Conservation (phyloP, 2,888 invertebrate species). For the Diadegma fenestrale region DNA sequence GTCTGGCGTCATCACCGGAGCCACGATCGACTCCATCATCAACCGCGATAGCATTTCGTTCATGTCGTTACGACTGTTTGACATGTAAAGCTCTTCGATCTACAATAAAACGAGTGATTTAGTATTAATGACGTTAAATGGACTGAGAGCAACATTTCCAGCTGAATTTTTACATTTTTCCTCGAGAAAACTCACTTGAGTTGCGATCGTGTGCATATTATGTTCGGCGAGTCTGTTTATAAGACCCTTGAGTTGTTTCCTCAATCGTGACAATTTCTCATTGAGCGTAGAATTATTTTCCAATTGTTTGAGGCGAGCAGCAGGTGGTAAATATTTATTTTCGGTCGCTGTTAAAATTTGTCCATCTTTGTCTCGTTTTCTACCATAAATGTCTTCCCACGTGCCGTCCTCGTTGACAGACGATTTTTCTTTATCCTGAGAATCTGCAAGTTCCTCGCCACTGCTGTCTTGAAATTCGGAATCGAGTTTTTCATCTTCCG, state of each 20-base stretch:
- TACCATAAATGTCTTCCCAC: slow-evolving; percentile 98
- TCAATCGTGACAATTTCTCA: slow-evolving; percentile 89
- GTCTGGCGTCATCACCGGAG: slow-evolving; percentile 88
- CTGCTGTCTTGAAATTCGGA: slow-evolving; percentile 49
- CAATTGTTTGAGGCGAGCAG: slow-evolving; percentile 88
- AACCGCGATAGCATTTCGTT: slow-evolving; percentile 90
- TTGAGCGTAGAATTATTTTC: slow-evolving; percentile 83
- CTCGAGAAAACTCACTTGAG: slow-evolving; percentile 81
- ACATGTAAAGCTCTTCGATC: slow-evolving; percentile 92
- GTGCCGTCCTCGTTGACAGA: slow-evolving; percentile 77
- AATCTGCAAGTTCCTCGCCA: slow-evolving; percentile 59
- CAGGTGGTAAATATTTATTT: slow-evolving; percentile 94
- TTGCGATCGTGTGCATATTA: slow-evolving; percentile 94
- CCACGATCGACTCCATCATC: slow-evolving; percentile 90
- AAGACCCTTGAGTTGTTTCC: slow-evolving; percentile 93
- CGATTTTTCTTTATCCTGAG: slow-evolving; percentile 48
- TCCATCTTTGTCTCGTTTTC: slow-evolving; percentile 92
- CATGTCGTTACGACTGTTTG: slow-evolving; percentile 93
- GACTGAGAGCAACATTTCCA: not conserved
- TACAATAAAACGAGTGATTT: slow-evolving; percentile 81
- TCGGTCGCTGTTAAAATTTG: slow-evolving; percentile 88
- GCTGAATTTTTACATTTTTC: not conserved
- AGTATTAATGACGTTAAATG: not conserved
- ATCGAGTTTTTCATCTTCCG: slow-evolving; percentile 66
- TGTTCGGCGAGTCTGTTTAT: slow-evolving; percentile 94